Evolutionary conservation across 2,113 vertebrate species (phyloP).

Genomic region (Rostratula benghalensis): DNA sequence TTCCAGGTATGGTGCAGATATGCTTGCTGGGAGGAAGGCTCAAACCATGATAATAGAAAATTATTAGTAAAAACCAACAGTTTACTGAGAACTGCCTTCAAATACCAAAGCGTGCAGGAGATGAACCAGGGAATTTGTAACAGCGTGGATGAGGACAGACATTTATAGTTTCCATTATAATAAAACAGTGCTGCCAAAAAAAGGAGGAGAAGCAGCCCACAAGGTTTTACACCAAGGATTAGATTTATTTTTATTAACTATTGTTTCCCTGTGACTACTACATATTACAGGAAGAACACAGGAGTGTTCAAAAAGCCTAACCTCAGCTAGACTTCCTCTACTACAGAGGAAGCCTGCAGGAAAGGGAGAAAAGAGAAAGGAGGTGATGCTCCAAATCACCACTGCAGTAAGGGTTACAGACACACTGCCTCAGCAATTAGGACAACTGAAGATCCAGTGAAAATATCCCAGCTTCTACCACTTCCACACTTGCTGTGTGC

Average conservation of each 20-base stretch:
- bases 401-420: neutral
- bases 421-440: neutral
- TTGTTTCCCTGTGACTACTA: neutral
- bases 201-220: neutral
- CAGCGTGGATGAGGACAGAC: neutral
- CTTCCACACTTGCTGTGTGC: neutral
- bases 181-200: neutral
- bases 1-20: neutral
- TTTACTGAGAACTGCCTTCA: neutral
- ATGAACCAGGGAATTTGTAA: neutral
- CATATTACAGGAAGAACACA: neutral
- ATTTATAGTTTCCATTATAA: neutral
- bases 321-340: neutral
- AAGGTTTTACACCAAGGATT: neutral
- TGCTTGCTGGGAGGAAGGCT: neutral
- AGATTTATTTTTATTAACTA: neutral
- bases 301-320: neutral
- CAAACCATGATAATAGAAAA: neutral
- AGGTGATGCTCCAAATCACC: neutral
- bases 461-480: neutral
- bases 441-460: neutral
- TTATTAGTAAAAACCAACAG: neutral
- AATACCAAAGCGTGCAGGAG: neutral
- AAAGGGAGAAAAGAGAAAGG: neutral
- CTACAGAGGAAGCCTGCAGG: neutral